Evolutionary conservation across 1,140 invertebrate genomes (phyloP).

Genomic region (Trichoplusia ni): DNA sequence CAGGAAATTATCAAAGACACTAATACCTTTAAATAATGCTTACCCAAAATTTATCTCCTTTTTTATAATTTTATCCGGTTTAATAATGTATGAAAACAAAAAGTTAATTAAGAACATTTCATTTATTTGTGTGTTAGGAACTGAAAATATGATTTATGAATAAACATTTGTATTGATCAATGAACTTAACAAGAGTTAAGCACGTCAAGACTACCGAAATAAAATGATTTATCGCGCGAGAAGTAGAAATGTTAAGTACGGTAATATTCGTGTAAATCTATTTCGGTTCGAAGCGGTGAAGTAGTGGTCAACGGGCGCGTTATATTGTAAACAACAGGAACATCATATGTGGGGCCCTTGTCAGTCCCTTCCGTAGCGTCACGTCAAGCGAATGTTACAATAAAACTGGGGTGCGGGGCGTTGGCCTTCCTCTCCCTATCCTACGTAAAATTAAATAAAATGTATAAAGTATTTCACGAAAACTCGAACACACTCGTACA

Average conservation of each 20-base stretch:
- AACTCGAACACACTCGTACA: no score
- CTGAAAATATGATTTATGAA: no score
- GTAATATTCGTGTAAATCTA: constrained; percentile 35
- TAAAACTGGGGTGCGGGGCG: constrained; percentile 67
- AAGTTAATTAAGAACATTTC: no score
- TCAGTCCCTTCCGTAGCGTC: constrained; percentile 57
- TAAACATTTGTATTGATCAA: no score
- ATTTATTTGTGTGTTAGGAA: no score
- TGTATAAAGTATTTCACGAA: no score
- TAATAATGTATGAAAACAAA: no score
- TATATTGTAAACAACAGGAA: constrained; percentile 42
- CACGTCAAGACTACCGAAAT: not conserved
- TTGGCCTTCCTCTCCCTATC: constrained; percentile 56
- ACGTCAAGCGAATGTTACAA: constrained; percentile 49
- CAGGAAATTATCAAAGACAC: no score
- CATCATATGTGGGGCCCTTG: constrained; percentile 41
- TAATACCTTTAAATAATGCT: no score
- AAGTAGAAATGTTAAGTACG: constrained; percentile 15
- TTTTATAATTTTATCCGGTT: no score
- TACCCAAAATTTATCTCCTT: no score
- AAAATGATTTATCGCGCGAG: constrained; percentile 10
- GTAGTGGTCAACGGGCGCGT: constrained; percentile 47
- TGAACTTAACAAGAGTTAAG: no score
- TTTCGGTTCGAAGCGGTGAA: constrained; percentile 34
- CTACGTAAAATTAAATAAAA: not conserved